phyloP scores from a whole-genome alignment of 2,797 vertebrate species.

The Pogonophryne albipinna region DNA sequence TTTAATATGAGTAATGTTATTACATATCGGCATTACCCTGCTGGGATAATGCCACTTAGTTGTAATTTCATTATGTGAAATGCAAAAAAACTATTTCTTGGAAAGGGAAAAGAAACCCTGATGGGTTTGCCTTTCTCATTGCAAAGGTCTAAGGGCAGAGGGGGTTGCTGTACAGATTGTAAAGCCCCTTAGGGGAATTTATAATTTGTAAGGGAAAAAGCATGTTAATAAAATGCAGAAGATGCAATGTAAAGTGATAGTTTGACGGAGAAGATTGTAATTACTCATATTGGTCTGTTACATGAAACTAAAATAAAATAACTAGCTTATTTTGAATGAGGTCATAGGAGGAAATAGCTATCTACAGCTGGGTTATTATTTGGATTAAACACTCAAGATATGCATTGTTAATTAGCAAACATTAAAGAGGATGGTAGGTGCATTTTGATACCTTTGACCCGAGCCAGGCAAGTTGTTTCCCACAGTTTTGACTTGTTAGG shows the following conservation, averaged over 20 bases:
- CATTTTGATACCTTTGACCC: too few species aligned
- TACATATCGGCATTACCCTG: conserved; percentile 45
- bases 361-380: neutral
- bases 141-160: too few species aligned
- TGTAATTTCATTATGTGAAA: conserved; percentile 53
- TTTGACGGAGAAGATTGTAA: neutral
- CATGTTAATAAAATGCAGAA: neutral
- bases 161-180: too few species aligned
- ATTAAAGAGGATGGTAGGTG: neutral
- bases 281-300: too few species aligned
- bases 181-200: too few species aligned
- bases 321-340: neutral
- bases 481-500: too few species aligned
- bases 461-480: too few species aligned
- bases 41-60: conserved; percentile 44
- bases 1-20: conserved; percentile 63
- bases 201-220: too few species aligned
- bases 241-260: too few species aligned
- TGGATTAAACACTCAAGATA: neutral
- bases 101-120: conserved; percentile 15
- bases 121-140: neutral
- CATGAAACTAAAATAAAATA: too few species aligned
- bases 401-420: too few species aligned
- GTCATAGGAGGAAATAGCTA: neutral
- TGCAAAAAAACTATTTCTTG: conserved; percentile 27